These are phyloP conservation scores for Antheraea mylitta DNA, from an alignment of 1,140 invertebrate genomes.

Conservation along the genomic window DNA sequence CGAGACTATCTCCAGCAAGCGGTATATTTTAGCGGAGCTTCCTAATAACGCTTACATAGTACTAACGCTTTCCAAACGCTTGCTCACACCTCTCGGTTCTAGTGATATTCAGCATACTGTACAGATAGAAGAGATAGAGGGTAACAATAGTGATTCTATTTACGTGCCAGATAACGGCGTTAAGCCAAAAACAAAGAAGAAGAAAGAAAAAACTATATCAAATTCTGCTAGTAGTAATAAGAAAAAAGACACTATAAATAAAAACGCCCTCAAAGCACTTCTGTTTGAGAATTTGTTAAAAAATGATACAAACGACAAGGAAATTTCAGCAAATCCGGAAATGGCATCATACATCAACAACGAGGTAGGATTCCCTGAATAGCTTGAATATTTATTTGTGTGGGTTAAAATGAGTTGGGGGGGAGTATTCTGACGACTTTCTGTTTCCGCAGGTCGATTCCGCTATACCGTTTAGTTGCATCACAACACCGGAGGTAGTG, in stretches of 20 bases:
- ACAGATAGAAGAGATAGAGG: conserved; percentile 26
- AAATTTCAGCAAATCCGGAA: conserved; percentile 21
- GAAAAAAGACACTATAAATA: conserved; percentile 39
- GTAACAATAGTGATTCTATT: conserved; percentile 27
- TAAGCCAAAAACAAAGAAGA: conserved; percentile 28
- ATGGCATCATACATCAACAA: conserved; percentile 25
- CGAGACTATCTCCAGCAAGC: conserved; percentile 12
- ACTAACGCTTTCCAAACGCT: conserved; percentile 50
- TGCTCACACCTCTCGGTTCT: conserved; percentile 27
- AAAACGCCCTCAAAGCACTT: conserved; percentile 46
- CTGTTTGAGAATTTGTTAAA: conserved; percentile 45
- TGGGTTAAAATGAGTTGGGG: neutral
- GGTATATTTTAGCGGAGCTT: conserved; percentile 31
- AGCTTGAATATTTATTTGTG: conserved; percentile 12
- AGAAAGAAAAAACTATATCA: conserved; percentile 36
- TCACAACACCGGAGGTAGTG: conserved; percentile 71
- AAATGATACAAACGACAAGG: conserved; percentile 35
- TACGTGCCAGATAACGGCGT: conserved; percentile 23
- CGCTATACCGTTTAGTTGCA: conserved; percentile 72
- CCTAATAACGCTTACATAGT: conserved; percentile 52
- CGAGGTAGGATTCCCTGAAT: conserved; percentile 49
- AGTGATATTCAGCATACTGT: conserved; percentile 25
- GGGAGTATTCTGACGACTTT: conserved; percentile 15
- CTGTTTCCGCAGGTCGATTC: conserved; percentile 62
- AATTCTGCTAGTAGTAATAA: conserved; percentile 16